Evolutionary conservation across 2,113 vertebrate species (phyloP).

Genomic region (Ictidomys tridecemlineatus): DNA sequence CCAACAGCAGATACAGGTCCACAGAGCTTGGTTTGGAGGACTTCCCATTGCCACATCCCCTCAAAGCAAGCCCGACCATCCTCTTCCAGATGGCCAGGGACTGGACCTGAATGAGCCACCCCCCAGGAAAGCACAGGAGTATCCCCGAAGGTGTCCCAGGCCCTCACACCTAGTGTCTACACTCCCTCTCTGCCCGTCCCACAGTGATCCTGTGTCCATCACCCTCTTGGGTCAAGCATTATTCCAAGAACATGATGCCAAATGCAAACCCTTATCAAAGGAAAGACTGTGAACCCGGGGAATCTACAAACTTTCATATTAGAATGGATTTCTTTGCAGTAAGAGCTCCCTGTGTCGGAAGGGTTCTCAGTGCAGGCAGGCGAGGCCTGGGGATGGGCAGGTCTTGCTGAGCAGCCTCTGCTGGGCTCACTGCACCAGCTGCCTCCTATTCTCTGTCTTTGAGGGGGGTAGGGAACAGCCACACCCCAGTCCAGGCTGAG

Average conservation of each 20-base stretch:
- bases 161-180: too few relatives aligned
- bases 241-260: background rate
- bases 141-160: fast-evolving
- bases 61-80: background rate
- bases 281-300: background rate
- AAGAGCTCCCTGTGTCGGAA: too few relatives aligned
- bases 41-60: fast-evolving
- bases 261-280: background rate
- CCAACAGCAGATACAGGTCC: background rate
- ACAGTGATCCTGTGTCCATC: fast-evolving
- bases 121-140: too few relatives aligned
- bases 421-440: fast-evolving
- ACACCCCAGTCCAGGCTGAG: background rate
- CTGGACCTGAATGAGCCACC: background rate
- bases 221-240: background rate
- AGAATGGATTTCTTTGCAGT: background rate
- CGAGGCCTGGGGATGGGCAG: background rate
- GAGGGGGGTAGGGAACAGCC: background rate
- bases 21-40: background rate
- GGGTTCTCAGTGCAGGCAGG: background rate
- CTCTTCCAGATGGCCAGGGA: background rate
- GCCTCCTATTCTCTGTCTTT: too few relatives aligned
- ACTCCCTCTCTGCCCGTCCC: background rate
- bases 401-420: background rate
- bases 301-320: too few relatives aligned